Evolutionary conservation across 2,888 invertebrate species (phyloP).

Genomic region (Buathra laborator): DNA sequence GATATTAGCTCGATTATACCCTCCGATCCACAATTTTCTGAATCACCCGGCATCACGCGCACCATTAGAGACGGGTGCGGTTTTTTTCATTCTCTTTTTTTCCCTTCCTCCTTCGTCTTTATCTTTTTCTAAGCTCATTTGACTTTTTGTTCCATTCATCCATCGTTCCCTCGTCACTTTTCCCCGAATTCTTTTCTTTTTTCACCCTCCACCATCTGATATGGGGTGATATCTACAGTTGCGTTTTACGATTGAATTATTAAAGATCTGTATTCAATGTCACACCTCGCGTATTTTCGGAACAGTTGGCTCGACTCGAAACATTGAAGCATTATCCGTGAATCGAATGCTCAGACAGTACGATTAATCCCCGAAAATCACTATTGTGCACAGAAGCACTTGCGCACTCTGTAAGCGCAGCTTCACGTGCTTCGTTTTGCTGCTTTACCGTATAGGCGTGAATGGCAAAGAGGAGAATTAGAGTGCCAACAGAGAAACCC

Average conservation of each 20-base stretch:
- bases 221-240: background rate
- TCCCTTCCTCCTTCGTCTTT: slow-evolving; percentile 50
- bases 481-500: slow-evolving; percentile 5
- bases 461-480: slow-evolving; percentile 23
- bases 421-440: slow-evolving; percentile 40
- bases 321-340: background rate
- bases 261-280: slow-evolving; percentile 1
- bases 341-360: slow-evolving; percentile 28
- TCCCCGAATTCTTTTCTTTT: slow-evolving; percentile 34
- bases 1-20: slow-evolving; percentile 81
- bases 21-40: slow-evolving; percentile 80
- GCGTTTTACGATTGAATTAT: background rate
- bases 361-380: slow-evolving; percentile 12
- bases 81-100: slow-evolving; percentile 37
- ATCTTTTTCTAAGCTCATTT: slow-evolving; percentile 3
- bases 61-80: slow-evolving; percentile 69
- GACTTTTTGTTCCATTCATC: background rate
- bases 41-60: slow-evolving; percentile 77
- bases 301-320: background rate
- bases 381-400: slow-evolving; percentile 28
- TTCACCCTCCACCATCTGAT: background rate
- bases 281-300: background rate
- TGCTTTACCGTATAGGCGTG: slow-evolving; percentile 26
- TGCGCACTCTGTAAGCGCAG: slow-evolving; percentile 28
- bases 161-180: slow-evolving; percentile 47